Base-by-base conservation (phyloP, 2,888 invertebrate genomes). In the Nephrotoma flavescens region DNA sequence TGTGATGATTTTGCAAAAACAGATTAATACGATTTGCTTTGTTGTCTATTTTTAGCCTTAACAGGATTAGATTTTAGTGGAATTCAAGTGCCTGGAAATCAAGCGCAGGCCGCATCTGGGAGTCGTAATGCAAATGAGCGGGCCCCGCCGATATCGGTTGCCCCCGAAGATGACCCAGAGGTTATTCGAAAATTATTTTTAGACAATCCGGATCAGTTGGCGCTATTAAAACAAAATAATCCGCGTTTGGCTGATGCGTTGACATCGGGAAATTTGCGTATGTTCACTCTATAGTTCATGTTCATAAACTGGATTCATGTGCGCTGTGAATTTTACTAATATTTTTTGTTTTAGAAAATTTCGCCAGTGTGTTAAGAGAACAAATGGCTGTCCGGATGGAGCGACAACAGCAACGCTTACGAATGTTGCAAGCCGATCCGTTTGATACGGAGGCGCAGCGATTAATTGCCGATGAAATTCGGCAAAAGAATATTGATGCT, bases 371-470 rank as follows among this genome's bases (percentile, higher is more conserved):
- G 87, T 93, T 98, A 86, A 93, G 94, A 88, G 96, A 97, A 91
- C 97, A 98, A 92, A 95, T 97, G 89, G 93, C 94, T 89, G 96
- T 96, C 44, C 93, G 97, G 88, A 95, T 95, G 89, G 96, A 97
- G 90, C 94, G 96, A 85, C 97, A 98, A 90, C 94, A 95, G 89
- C 96, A 96, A 91, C 93, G 96, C 90, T 92, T 97, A 86, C 94
- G 96, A 89, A 96, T 99, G 95, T 94, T 98, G 92, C 96, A 95
- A 89, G 97, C 98, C 0, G 97, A 98, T 93, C 98, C 98, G 0
- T 98, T 99, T 91, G 98, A 98, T 92, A 96, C 97, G 0, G 98
- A 98, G 91, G 97, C 98, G 0, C 99, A 99, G 91, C 94, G 96
- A 88, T 93, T 98, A 90, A 99, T 99, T 89, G 98, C 98, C 4